phyloP scores from a whole-genome alignment of 2,888 invertebrate genomes.

The Drosophila meridiana region DNA sequence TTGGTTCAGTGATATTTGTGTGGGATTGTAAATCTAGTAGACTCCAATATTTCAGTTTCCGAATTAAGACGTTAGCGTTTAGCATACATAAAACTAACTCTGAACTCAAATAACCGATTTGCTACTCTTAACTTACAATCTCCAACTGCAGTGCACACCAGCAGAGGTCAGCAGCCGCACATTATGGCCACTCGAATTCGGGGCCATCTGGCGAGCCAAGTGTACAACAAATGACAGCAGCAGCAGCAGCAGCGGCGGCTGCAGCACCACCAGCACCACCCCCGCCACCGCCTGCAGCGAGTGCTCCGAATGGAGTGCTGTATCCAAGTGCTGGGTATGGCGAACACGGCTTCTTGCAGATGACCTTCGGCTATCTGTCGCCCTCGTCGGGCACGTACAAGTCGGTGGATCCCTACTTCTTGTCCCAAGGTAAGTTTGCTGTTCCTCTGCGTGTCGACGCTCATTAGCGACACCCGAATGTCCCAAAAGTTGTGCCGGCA shows the following conservation, averaged over 20 bases:
- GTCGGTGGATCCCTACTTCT: slow-evolving; percentile 90
- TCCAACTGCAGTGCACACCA: slow-evolving; percentile 46
- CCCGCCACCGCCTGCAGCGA: slow-evolving; percentile 37
- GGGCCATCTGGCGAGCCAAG: slow-evolving; percentile 28
- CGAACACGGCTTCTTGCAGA: slow-evolving; percentile 88
- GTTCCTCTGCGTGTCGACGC: slow-evolving; percentile 40
- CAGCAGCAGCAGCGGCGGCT: slow-evolving; percentile 31
- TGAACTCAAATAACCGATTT: too few relatives aligned
- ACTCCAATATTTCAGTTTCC: background rate
- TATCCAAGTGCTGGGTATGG: slow-evolving; percentile 84
- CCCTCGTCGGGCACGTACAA: slow-evolving; percentile 88
- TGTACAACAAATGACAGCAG: slow-evolving; percentile 36
- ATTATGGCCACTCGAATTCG: slow-evolving; percentile 49
- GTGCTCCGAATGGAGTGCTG: slow-evolving; percentile 77
- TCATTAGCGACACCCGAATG: slow-evolving; percentile 71
- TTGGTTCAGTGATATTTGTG: background rate
- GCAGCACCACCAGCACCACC: slow-evolving; percentile 48
- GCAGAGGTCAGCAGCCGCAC: slow-evolving; percentile 48
- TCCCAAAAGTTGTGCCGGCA: slow-evolving; percentile 53
- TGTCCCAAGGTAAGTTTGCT: slow-evolving; percentile 88
- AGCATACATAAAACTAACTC: too few relatives aligned
- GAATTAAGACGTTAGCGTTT: background rate
- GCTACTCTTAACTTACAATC: background rate
- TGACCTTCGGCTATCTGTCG: slow-evolving; percentile 89
- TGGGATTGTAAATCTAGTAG: background rate